Evolutionary conservation across 2,113 vertebrate genomes (phyloP).

Genomic region (Onychorhynchus coronatus): DNA sequence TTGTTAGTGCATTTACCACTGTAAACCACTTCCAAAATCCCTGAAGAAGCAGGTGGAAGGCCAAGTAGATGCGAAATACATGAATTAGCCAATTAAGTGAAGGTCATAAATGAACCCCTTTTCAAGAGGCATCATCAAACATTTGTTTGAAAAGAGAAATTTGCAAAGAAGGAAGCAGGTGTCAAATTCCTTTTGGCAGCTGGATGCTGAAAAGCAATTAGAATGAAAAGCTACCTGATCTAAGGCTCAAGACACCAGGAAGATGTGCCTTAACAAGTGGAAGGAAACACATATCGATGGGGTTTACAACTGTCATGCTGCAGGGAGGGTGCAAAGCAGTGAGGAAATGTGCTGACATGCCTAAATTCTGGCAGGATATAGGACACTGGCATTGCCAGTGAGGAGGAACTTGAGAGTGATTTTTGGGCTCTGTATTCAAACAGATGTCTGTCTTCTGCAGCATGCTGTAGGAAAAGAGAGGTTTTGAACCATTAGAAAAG

Average conservation of each 20-base stretch:
- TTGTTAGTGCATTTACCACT: neutral
- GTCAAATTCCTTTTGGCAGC: neutral
- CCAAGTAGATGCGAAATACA: neutral
- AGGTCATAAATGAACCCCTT: slow-evolving; percentile 5
- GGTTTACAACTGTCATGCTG: neutral
- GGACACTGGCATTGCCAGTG: neutral
- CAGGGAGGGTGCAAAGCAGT: neutral
- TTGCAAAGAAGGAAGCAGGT: slow-evolving; percentile 20
- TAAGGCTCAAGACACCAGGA: neutral
- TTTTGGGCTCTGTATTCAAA: slow-evolving; percentile 37
- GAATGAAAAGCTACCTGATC: slow-evolving; percentile 20
- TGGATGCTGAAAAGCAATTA: neutral
- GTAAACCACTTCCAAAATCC: neutral
- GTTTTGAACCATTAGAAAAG: slow-evolving; percentile 43
- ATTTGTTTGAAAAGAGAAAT: slow-evolving; percentile 10
- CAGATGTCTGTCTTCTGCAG: slow-evolving; percentile 49
- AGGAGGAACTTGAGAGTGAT: slow-evolving; percentile 25
- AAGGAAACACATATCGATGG: neutral
- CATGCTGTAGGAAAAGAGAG: neutral
- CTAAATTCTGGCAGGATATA: neutral
- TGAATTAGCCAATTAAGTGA: neutral
- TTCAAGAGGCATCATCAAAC: neutral
- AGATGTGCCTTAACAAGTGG: neutral
- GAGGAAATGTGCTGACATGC: neutral
- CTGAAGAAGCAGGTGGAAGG: slow-evolving; percentile 13